Conservation (phyloP, 2,888 invertebrate genomes). For the Allygus modestus region DNA sequence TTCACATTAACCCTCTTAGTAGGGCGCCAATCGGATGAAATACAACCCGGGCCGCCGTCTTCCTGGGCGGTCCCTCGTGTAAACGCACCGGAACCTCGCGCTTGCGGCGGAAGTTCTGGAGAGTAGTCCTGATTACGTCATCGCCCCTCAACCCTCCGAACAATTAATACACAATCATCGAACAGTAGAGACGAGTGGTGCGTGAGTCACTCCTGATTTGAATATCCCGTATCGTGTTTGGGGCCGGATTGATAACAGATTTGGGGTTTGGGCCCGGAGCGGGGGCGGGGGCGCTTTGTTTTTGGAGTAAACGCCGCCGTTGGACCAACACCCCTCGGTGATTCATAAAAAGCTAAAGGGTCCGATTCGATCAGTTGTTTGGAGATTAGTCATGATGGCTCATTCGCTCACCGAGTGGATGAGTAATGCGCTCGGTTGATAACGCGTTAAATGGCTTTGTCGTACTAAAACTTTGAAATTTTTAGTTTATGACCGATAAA, state of each 20-base stretch:
- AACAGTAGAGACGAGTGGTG: neutral
- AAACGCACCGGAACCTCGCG: slow-evolving; percentile 24
- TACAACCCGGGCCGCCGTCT: slow-evolving; percentile 13
- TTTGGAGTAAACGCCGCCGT: neutral
- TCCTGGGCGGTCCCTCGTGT: slow-evolving; percentile 11
- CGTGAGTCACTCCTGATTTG: slow-evolving; percentile 42
- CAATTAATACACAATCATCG: slow-evolving; percentile 56
- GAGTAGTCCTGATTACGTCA: slow-evolving; percentile 25
- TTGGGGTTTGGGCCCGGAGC: slow-evolving; percentile 1
- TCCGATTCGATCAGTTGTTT: slow-evolving; percentile 26
- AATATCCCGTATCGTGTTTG: slow-evolving; percentile 47
- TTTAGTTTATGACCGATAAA: too few species aligned
- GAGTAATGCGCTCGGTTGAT: neutral
- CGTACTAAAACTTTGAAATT: too few species aligned
- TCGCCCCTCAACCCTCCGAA: slow-evolving; percentile 27
- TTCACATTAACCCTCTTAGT: slow-evolving; percentile 4
- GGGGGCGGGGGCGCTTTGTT: neutral
- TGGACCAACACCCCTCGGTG: slow-evolving; percentile 3
- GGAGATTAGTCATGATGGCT: slow-evolving; percentile 17
- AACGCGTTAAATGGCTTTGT: neutral
- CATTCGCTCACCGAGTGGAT: neutral
- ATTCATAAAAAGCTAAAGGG: slow-evolving; percentile 40
- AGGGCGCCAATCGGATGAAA: slow-evolving; percentile 39
- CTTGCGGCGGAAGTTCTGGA: slow-evolving; percentile 4
- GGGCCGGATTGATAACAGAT: slow-evolving; percentile 54